These are phyloP conservation scores for Lacerta agilis DNA, from an alignment of 2,797 vertebrate species.

Conservation along the genomic window DNA sequence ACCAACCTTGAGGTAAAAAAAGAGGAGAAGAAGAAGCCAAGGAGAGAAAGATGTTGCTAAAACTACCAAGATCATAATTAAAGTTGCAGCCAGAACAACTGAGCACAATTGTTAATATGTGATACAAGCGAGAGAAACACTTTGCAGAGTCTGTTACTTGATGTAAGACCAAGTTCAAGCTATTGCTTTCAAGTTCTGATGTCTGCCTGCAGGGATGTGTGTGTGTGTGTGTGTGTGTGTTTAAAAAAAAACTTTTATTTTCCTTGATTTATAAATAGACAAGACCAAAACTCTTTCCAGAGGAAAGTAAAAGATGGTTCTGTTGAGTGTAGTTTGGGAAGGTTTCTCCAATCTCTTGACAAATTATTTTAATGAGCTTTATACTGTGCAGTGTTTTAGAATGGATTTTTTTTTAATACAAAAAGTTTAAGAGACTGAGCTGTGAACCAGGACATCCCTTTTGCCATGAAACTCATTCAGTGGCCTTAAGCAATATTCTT, in stretches of 20 bases:
- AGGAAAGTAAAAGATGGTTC: conserved; percentile 9
- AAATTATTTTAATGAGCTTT: background rate
- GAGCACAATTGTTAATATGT: conserved; percentile 14
- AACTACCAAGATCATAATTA: conserved; percentile 13
- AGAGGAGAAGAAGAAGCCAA: background rate
- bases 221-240: background rate
- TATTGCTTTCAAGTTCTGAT: conserved; percentile 17
- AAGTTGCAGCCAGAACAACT: conserved; percentile 13
- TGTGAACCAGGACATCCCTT: too few species aligned
- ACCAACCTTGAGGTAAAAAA: background rate
- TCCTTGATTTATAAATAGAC: background rate
- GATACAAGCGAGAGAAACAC: background rate
- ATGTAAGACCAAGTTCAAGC: background rate
- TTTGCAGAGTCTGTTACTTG: conserved; percentile 3
- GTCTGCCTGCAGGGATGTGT: background rate
- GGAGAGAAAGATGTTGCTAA: background rate
- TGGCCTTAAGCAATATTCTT: too few species aligned
- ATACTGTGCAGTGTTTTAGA: background rate
- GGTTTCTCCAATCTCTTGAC: background rate
- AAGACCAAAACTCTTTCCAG: background rate
- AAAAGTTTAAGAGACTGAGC: too few species aligned
- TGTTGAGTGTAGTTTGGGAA: background rate
- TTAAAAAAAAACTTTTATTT: background rate
- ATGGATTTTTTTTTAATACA: background rate
- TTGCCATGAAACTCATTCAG: too few species aligned